These are phyloP conservation scores for Nesidiocoris tenuis DNA, from an alignment of 2,888 invertebrate genomes.

Conservation along the genomic window DNA sequence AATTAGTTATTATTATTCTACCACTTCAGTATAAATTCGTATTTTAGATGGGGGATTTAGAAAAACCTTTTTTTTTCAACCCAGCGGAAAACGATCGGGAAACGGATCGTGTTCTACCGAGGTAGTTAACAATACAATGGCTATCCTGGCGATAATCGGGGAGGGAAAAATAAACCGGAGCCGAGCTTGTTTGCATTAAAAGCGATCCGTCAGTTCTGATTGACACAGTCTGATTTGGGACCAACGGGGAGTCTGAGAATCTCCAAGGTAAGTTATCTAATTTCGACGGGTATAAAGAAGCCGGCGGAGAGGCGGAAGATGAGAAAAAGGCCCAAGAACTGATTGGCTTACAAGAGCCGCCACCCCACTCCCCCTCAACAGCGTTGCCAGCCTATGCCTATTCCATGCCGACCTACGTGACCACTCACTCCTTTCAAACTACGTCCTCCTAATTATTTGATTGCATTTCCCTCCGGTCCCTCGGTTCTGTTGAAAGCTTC, in stretches of 20 bases:
- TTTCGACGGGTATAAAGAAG: constrained; percentile 35
- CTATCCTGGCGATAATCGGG: no score
- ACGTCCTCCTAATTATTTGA: constrained; percentile 33
- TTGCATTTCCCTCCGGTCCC: constrained; percentile 37
- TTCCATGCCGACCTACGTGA: constrained; percentile 16
- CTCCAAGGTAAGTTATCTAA: constrained; percentile 32
- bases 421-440: constrained; percentile 35
- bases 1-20: no score
- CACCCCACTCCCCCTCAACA: no score
- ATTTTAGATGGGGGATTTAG: no score
- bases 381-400: not conserved
- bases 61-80: no score
- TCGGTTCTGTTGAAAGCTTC: constrained; percentile 25
- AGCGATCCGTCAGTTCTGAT: not conserved
- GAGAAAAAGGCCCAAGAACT: not conserved
- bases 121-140: no score
- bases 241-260: constrained; percentile 17
- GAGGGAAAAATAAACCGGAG: no score
- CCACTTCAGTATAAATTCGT: no score
- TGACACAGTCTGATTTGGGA: constrained; percentile 17
- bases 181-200: not conserved
- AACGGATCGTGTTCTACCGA: no score
- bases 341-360: constrained; percentile 24
- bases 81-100: no score
- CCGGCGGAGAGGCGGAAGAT: not conserved